A percentile compares a stretch with the other conserved stretches of the same genome.
Conservation (phyloP, 2,113 vertebrate genomes). For the Uria lomvia region DNA sequence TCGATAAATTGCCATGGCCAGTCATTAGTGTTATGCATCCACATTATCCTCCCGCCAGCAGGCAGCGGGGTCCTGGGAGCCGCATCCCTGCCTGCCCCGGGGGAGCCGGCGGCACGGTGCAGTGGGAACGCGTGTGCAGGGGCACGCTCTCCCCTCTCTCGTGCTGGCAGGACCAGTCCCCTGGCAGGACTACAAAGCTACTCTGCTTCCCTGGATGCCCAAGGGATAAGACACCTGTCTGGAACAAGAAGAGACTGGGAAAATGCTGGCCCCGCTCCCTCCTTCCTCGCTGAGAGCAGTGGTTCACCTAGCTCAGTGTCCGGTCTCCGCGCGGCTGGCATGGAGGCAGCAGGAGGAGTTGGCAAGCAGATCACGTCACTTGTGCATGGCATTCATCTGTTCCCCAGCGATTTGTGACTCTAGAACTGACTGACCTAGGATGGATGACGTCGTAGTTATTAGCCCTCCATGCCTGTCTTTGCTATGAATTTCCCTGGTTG, state of each 20-base stretch:
- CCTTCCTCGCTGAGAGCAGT: background rate
- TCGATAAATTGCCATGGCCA: background rate
- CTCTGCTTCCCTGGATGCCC: background rate
- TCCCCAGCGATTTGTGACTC: background rate
- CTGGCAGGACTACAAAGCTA: background rate
- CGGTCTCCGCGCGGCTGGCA: rapidly evolving
- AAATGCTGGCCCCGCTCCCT: background rate
- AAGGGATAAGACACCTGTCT: background rate
- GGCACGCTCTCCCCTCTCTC: rapidly evolving
- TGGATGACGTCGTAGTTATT: rapidly evolving
- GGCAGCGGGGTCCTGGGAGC: background rate
- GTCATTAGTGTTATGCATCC: background rate
- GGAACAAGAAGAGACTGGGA: background rate
- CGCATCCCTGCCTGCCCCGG: rapidly evolving
- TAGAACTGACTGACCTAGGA: background rate
- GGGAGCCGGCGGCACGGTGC: rapidly evolving
- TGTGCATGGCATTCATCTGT: rapidly evolving
- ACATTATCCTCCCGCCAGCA: background rate
- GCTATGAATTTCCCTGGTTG: background rate
- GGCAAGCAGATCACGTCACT: background rate
- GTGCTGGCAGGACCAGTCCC: background rate
- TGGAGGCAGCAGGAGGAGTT: background rate
- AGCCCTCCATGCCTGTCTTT: background rate
- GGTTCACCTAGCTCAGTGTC: background rate
- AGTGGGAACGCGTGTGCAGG: background rate